Conservation (phyloP, 2,113 vertebrate genomes). For the Malurus alboscapulatus region DNA sequence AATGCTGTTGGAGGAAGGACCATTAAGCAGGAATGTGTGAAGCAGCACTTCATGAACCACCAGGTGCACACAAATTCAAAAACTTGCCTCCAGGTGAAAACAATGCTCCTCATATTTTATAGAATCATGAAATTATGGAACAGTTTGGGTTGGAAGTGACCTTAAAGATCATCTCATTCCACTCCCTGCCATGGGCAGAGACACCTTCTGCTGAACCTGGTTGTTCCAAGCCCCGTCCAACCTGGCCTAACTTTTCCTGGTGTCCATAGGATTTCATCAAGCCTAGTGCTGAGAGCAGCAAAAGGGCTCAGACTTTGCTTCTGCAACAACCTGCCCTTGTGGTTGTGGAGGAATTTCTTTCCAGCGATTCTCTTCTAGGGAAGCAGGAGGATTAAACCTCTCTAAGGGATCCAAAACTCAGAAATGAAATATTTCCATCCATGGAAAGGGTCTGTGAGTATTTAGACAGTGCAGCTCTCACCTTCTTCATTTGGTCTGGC, state of each 20-base stretch:
- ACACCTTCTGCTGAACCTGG: no score
- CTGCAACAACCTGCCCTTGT: neutral
- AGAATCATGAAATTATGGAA: neutral
- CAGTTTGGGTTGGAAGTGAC: neutral
- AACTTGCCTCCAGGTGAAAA: neutral
- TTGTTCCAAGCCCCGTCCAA: neutral
- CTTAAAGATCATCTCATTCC: neutral
- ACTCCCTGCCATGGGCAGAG: neutral
- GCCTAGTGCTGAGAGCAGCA: accelerated
- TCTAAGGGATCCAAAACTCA: neutral
- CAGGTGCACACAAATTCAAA: neutral
- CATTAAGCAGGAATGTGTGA: neutral
- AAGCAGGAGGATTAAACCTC: neutral
- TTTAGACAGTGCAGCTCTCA: neutral
- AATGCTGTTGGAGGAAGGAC: neutral
- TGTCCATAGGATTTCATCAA: neutral
- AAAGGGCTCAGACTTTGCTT: neutral
- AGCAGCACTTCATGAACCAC: neutral
- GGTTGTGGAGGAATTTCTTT: neutral
- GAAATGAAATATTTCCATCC: neutral
- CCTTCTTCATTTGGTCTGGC: neutral
- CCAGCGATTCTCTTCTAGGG: neutral
- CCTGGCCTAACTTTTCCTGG: neutral
- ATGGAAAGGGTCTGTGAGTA: neutral
- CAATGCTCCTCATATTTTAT: neutral